Evolutionary conservation across 2,113 vertebrate genomes (phyloP), one percentile per base, ranked within the genome.

Genomic region (Athene noctua): DNA sequence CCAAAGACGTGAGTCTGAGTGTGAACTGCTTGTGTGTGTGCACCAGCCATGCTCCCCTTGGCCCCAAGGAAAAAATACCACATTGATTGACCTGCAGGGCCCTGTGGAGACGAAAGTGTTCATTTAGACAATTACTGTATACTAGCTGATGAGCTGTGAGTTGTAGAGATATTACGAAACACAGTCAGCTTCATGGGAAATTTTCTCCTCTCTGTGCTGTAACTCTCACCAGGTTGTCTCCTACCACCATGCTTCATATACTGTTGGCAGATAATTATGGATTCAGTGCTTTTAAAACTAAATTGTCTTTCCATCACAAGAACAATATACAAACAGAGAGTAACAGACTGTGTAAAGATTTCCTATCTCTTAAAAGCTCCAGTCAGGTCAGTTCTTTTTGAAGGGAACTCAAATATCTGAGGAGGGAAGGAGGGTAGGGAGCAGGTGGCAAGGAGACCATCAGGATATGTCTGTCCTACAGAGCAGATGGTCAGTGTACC

Each of bases 1-100:
- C 7, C 58, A 5, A 7, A 65, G 23, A 6, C 18, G 42, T 4
- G 47, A 67, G 47, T 7, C 19, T 4, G 68, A n/a, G 70, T 27
- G 0, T 2, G 77, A 65, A 13, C 18, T 17, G 29, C 51, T 61
- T 6, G 14, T 6, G 30, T 34, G 57, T 1, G 1, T 46, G 30
- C 46, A 87, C 9, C 63, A 72, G 20, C 32, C 38, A 0, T 6
- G 3, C 18, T 87, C 30, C 49, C 36, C 79, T 77, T 46, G 46
- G 58, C 42, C 59, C 63, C 34, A 26, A 10, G 34, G 14, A 9
- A 72, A 34, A 42, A 71, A 25, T 21, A 25, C n/a, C 73, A 42
- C 25, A 13, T n/a, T 85, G 83, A 13, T n/a, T 88, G 83, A 49
- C 79, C 65, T 70, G 5, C 44, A 36, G 63, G 36, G 36, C 40